phyloP scores from a whole-genome alignment of 2,888 invertebrate genomes.

The Scelioninae gen. 2 region DNA sequence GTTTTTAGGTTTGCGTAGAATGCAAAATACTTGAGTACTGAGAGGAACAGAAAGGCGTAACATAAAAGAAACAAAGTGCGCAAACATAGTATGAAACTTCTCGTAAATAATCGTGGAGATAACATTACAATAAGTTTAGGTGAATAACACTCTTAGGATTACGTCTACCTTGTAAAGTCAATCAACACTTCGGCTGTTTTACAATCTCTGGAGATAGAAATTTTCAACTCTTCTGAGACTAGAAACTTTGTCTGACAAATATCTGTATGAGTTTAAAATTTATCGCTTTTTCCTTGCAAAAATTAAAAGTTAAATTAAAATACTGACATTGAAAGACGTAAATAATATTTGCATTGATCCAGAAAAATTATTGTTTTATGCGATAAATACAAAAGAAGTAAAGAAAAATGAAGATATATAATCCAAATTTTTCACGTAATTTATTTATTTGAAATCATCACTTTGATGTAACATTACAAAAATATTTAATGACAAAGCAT shows the following conservation, averaged over 20 bases:
- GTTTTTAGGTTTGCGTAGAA: slow-evolving; percentile 7
- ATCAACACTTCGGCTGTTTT: slow-evolving; percentile 25
- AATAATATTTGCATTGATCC: slow-evolving; percentile 2
- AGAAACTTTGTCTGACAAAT: slow-evolving; percentile 29
- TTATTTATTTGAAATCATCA: slow-evolving; percentile 41
- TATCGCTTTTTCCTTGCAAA: slow-evolving; percentile 2
- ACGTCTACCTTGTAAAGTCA: slow-evolving; percentile 17
- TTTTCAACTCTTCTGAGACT: slow-evolving; percentile 19
- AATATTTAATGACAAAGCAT: slow-evolving; percentile 38
- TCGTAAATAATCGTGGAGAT: slow-evolving; percentile 13
- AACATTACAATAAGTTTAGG: slow-evolving; percentile 28
- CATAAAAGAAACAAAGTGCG: slow-evolving; percentile 8
- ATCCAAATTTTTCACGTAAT: neutral
- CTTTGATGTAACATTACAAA: slow-evolving; percentile 41
- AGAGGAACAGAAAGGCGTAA: slow-evolving; percentile 17
- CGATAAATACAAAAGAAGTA: neutral
- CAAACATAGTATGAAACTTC: slow-evolving; percentile 9
- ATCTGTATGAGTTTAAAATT: slow-evolving; percentile 12
- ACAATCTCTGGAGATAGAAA: slow-evolving; percentile 18
- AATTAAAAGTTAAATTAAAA: slow-evolving; percentile 18
- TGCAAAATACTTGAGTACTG: slow-evolving; percentile 8
- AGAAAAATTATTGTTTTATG: slow-evolving; percentile 1
- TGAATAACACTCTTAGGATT: slow-evolving; percentile 24
- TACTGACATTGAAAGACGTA: neutral
- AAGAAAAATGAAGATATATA: slow-evolving; percentile 5